Percentiles rank a stretch among this genome's conserved stretches.
Conservation (phyloP, 2,797 vertebrate species). For the Lepilemur ruficaudatus region DNA sequence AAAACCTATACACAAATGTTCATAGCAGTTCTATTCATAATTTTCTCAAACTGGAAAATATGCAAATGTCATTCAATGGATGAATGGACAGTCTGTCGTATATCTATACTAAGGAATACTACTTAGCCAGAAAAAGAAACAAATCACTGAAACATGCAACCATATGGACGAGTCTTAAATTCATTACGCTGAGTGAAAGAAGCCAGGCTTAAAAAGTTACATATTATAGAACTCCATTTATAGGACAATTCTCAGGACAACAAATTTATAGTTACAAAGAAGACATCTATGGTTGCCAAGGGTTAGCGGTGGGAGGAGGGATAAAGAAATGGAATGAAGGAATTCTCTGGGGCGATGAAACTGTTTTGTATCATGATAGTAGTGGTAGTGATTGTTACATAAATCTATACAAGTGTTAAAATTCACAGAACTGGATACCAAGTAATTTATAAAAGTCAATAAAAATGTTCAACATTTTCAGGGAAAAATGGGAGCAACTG, state of each 20-base stretch:
- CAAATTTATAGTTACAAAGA: neutral
- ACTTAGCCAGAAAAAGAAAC: neutral
- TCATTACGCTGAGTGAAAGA: neutral
- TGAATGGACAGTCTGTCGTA: neutral
- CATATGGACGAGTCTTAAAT: neutral
- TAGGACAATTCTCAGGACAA: neutral
- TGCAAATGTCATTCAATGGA: neutral
- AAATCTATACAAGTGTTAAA: neutral
- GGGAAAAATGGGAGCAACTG: neutral
- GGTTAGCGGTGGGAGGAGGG: neutral
- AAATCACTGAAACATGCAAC: neutral
- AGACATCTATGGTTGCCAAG: neutral
- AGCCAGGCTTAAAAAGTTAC: neutral
- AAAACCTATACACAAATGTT: neutral
- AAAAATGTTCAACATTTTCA: conserved; percentile 22
- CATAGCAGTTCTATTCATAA: neutral
- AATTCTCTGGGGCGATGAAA: neutral
- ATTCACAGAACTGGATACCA: neutral
- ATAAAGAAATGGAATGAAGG: neutral
- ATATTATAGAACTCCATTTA: neutral
- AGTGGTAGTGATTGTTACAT: neutral
- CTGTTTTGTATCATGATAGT: neutral
- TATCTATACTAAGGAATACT: neutral
- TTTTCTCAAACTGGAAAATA: neutral
- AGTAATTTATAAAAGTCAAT: neutral